phyloP scores from a whole-genome alignment of 2,113 vertebrate genomes.

The Collichthys lucidus region DNA sequence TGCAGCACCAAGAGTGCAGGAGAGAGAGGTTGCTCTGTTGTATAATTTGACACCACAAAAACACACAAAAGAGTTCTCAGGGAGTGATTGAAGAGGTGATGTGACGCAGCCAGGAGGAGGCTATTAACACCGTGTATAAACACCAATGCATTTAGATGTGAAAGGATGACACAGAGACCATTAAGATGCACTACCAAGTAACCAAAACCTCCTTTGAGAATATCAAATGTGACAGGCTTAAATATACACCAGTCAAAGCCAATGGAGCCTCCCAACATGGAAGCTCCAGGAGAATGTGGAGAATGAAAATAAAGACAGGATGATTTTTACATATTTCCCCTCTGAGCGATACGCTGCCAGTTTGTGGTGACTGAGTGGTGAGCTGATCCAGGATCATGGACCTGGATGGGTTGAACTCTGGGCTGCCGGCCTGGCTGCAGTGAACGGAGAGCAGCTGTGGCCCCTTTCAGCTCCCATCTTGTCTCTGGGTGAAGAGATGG shows the following conservation, averaged over 20 bases:
- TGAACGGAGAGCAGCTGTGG: constrained; percentile 39
- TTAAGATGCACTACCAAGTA: background rate
- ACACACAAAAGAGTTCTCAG: background rate
- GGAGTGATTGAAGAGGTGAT: background rate
- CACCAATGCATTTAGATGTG: background rate
- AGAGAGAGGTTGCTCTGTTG: background rate
- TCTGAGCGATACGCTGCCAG: background rate
- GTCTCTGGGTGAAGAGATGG: constrained; percentile 60
- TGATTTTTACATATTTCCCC: constrained; percentile 5
- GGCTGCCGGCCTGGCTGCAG: constrained; percentile 20
- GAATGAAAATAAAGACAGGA: constrained; percentile 14
- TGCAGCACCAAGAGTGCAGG: background rate
- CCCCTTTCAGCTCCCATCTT: constrained; percentile 49
- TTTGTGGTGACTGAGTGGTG: constrained; percentile 4
- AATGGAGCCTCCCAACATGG: background rate
- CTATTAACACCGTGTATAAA: background rate
- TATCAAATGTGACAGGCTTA: constrained; percentile 8
- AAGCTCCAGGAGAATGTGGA: background rate
- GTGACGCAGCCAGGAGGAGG: background rate
- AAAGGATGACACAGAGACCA: background rate
- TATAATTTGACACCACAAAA: background rate
- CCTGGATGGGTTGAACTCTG: constrained; percentile 13
- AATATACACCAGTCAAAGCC: background rate
- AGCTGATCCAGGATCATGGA: constrained; percentile 38
- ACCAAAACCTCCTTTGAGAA: background rate